These are phyloP conservation scores for Neomonachus schauinslandi DNA, from an alignment of 2,113 vertebrate genomes.

Conservation along the genomic window DNA sequence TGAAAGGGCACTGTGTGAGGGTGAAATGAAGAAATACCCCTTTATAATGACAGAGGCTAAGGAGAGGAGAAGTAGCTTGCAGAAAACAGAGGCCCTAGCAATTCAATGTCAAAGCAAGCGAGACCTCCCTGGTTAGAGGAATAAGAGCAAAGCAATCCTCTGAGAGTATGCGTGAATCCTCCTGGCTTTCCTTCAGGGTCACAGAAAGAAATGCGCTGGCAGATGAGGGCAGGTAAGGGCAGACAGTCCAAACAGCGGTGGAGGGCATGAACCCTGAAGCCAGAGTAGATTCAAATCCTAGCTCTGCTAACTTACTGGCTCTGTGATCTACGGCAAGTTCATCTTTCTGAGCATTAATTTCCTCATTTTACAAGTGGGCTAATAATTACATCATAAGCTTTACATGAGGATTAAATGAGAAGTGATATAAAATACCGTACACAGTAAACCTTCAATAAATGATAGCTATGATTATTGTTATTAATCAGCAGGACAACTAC, in stretches of 20 bases:
- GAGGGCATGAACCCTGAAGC: background rate
- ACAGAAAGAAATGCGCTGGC: background rate
- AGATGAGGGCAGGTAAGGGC: background rate
- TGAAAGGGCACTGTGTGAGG: background rate
- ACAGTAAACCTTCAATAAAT: slow-evolving; percentile 29
- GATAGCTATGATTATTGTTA: background rate
- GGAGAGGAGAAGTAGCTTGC: background rate
- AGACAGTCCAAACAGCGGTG: fast-evolving
- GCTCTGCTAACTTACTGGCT: background rate
- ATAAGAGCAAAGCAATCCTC: background rate
- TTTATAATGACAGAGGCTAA: background rate
- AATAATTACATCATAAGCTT: background rate
- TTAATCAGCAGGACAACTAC: slow-evolving; percentile 14
- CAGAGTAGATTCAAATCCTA: background rate
- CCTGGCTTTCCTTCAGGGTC: background rate
- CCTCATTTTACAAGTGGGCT: background rate
- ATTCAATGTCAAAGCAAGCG: background rate
- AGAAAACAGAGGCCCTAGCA: background rate
- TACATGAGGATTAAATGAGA: background rate
- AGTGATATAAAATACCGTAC: background rate
- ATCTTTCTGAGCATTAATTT: background rate
- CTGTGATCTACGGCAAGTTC: background rate
- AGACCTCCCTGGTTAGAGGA: background rate
- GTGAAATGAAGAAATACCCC: slow-evolving; percentile 25
- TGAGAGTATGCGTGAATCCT: background rate